phyloP scores from a whole-genome alignment of 1,140 invertebrate genomes.

The Pseudomyrmex gracilis region DNA sequence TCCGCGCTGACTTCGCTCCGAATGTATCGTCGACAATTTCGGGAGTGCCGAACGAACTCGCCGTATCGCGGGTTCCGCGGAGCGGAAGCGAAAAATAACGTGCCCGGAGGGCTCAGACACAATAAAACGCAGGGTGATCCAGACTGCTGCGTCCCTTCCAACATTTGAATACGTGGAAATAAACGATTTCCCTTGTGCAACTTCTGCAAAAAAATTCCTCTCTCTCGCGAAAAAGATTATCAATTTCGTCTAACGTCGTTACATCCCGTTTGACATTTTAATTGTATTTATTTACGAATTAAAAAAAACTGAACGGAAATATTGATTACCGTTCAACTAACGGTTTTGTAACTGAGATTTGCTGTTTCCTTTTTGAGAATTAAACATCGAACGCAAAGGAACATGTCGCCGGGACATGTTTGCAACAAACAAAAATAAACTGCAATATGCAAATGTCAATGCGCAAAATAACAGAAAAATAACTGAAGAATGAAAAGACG shows the following conservation, averaged over 20 bases:
- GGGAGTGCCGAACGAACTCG: conserved; percentile 35
- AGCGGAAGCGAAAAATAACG: conserved; percentile 60
- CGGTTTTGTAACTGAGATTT: too few relatives aligned
- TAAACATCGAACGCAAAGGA: too few relatives aligned
- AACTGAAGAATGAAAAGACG: not conserved
- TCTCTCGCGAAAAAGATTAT: not conserved
- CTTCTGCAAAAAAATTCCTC: conserved; percentile 23
- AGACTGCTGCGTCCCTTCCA: conserved; percentile 26
- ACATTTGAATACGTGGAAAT: conserved; percentile 44
- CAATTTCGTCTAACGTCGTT: conserved; percentile 17
- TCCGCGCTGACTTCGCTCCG: conserved; percentile 41
- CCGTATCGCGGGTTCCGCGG: conserved; percentile 41
- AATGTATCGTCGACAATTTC: conserved; percentile 55
- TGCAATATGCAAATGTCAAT: not conserved
- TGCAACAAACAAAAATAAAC: too few relatives aligned
- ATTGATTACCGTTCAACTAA: not conserved
- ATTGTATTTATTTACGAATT: not conserved
- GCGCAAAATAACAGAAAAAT: not conserved
- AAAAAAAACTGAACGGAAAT: not conserved
- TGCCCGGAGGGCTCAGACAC: conserved; percentile 54
- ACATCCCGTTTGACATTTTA: conserved; percentile 1
- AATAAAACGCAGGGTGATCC: conserved; percentile 41
- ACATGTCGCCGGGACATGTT: too few relatives aligned
- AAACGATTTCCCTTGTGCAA: conserved; percentile 49
- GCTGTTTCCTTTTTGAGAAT: not conserved